These are phyloP conservation scores for Strix aluco DNA, from an alignment of 2,113 vertebrate genomes.

Conservation along the genomic window DNA sequence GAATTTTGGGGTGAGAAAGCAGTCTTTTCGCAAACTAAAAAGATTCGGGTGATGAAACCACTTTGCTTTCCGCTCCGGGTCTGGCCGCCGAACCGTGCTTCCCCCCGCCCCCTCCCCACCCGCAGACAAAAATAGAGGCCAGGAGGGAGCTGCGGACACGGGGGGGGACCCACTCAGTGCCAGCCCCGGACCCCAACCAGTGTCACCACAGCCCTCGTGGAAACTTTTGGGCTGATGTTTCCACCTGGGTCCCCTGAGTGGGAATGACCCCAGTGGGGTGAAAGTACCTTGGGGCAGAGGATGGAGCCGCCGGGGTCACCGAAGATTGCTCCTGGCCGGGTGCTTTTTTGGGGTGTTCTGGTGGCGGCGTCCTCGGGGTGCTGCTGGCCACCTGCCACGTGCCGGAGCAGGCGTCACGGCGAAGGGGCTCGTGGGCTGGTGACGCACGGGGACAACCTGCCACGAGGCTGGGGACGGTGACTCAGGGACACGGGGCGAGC, in stretches of 20 bases:
- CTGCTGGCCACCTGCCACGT: not conserved
- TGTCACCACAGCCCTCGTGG: not conserved
- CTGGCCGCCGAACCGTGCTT: not conserved
- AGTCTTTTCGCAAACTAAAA: not conserved
- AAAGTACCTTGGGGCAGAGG: not conserved
- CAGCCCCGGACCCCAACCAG: not conserved
- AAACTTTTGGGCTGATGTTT: not conserved
- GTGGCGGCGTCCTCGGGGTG: not conserved
- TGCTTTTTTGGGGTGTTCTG: not conserved
- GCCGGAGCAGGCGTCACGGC: rapidly evolving
- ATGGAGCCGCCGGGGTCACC: not conserved
- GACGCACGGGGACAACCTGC: not conserved
- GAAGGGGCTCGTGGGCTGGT: not conserved
- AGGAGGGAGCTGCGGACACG: not conserved
- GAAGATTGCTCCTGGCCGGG: not conserved
- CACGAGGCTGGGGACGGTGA: not conserved
- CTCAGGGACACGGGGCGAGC: slow-evolving; percentile 17
- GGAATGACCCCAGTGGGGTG: not conserved
- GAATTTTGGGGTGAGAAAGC: not conserved
- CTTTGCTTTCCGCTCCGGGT: not conserved
- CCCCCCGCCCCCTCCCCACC: not conserved
- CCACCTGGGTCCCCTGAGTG: not conserved
- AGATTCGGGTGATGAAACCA: not conserved
- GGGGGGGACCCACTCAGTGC: not conserved
- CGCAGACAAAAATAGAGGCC: not conserved